Percentiles rank a stretch among this genome's conserved stretches.
phyloP scores from a whole-genome alignment of 2,113 vertebrate genomes.

The Triplophysa dalaica region DNA sequence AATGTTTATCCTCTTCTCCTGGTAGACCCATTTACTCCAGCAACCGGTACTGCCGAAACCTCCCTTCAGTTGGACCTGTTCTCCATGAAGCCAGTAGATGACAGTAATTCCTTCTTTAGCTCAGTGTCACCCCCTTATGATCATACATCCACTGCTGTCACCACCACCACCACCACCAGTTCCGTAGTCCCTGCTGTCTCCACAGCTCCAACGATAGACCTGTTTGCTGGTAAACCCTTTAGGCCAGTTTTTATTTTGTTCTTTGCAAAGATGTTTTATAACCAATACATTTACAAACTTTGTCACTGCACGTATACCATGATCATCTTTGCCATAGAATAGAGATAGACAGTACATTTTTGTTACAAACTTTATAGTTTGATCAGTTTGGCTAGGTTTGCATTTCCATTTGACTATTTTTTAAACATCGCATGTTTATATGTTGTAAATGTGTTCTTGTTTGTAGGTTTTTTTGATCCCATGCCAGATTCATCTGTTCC shows the following conservation, averaged over 20 bases:
- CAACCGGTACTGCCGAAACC: conserved; percentile 82
- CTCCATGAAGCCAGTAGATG: conserved; percentile 87
- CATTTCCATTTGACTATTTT: not conserved
- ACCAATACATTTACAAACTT: no score
- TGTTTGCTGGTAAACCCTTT: conserved; percentile 91
- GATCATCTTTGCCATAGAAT: no score
- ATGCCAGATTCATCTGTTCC: conserved; percentile 78
- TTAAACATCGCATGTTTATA: not conserved
- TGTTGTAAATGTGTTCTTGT: conserved; percentile 72
- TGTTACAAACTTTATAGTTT: not conserved
- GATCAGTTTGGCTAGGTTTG: conserved; percentile 3
- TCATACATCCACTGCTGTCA: conserved; percentile 57
- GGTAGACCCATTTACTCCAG: conserved; percentile 91
- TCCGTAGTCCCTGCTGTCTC: conserved; percentile 75
- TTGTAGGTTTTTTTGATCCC: conserved; percentile 93
- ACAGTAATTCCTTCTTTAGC: conserved; percentile 66
- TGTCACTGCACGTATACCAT: no score
- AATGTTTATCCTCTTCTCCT: conserved; percentile 71
- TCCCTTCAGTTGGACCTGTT: conserved; percentile 92
- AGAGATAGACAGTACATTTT: no score
- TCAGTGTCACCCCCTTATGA: conserved; percentile 58
- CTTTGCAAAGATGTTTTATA: not conserved
- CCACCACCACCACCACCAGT: conserved; percentile 80
- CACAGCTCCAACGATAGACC: conserved; percentile 84
- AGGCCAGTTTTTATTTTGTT: not conserved